Conservation (phyloP, 2,888 invertebrate species). For the Lasioglossum vierecki region DNA sequence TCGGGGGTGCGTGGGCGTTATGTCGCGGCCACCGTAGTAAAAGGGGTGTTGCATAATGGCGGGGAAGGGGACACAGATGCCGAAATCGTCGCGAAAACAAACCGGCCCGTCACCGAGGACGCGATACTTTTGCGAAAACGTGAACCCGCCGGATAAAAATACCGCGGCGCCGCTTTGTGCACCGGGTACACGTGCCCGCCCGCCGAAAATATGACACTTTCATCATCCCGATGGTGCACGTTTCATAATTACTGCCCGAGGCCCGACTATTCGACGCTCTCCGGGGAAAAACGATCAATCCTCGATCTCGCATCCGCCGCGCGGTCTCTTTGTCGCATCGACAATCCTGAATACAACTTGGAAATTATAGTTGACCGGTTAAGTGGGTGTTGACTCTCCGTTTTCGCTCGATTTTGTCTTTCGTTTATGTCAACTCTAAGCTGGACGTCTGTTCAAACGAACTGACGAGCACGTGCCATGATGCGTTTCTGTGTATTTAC, state of each 20-base stretch:
- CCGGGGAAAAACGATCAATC: background rate
- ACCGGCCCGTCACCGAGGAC: conserved; percentile 3
- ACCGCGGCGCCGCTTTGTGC: conserved; percentile 43
- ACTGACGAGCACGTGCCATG: background rate
- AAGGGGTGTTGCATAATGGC: conserved; percentile 52
- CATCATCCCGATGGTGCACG: conserved; percentile 38
- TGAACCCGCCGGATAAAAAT: conserved; percentile 49
- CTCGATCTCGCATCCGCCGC: background rate
- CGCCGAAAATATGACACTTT: conserved; percentile 61
- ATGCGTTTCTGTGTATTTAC: background rate
- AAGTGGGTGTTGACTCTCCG: background rate
- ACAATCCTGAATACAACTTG: background rate
- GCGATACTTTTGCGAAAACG: conserved; percentile 43
- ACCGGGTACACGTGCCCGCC: conserved; percentile 54
- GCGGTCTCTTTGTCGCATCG: background rate
- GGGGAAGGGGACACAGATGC: background rate
- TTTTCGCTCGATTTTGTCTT: background rate
- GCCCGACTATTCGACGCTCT: background rate
- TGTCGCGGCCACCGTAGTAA: conserved; percentile 31
- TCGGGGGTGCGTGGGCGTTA: conserved; percentile 29
- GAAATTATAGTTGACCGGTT: conserved; percentile 1
- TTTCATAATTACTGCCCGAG: conserved; percentile 3
- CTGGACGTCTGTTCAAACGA: background rate
- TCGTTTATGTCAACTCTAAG: background rate
- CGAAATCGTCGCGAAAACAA: conserved; percentile 34